These are phyloP conservation scores for Cyprinus carpio DNA, from an alignment of 2,113 vertebrate genomes.

Conservation along the genomic window DNA sequence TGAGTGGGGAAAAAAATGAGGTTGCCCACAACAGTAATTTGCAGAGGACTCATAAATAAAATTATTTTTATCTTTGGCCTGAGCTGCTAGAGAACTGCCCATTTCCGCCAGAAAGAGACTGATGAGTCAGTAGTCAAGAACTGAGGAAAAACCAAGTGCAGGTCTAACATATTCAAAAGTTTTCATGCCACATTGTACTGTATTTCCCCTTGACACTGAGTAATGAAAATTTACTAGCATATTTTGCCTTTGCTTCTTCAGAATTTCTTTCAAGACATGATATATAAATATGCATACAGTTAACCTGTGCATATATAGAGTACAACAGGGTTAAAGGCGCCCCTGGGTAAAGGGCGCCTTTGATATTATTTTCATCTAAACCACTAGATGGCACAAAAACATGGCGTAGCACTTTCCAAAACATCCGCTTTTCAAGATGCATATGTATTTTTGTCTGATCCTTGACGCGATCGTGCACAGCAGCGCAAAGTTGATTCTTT, in stretches of 20 bases:
- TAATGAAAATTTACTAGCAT: constrained; percentile 59
- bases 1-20: background rate
- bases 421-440: too few relatives aligned
- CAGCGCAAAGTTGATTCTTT: too few relatives aligned
- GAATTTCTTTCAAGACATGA: background rate
- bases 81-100: background rate
- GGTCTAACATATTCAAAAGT: background rate
- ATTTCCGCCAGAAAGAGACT: constrained; percentile 6
- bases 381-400: too few relatives aligned
- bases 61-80: constrained; percentile 16
- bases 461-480: too few relatives aligned
- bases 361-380: too few relatives aligned
- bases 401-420: too few relatives aligned
- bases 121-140: constrained; percentile 28
- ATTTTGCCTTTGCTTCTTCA: constrained; percentile 56
- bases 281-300: too few relatives aligned
- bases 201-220: background rate
- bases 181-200: constrained; percentile 40
- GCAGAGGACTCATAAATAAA: background rate
- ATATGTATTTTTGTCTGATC: too few relatives aligned
- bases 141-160: constrained; percentile 14
- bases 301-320: background rate
- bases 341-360: too few relatives aligned
- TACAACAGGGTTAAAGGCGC: too few relatives aligned
- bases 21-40: background rate